phyloP scores from a whole-genome alignment of 2,797 vertebrate genomes.

The Malurus splendens region DNA sequence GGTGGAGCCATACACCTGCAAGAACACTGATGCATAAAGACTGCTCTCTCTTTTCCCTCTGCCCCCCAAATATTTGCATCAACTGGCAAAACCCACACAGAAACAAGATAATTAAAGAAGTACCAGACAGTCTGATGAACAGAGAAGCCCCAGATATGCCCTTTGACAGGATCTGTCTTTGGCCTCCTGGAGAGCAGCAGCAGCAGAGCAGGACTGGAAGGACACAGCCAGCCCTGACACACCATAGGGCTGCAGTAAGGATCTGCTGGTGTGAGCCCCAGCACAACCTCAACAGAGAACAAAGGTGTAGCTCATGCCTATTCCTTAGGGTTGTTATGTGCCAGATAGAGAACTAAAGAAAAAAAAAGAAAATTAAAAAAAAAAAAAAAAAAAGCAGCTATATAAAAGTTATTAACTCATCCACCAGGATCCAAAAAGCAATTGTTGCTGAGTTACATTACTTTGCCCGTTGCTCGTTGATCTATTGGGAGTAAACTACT shows the following conservation, averaged over 20 bases:
- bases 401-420: not conserved
- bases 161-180: not conserved
- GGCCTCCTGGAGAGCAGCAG: not conserved
- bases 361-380: not conserved
- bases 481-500: not conserved
- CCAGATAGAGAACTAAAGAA: not conserved
- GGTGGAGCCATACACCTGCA: not conserved
- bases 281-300: not conserved
- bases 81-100: not conserved
- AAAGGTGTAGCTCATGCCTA: not conserved
- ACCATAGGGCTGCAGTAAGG: not conserved
- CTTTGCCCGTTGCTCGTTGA: not conserved
- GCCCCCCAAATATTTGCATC: not conserved
- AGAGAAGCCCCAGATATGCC: not conserved
- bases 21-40: not conserved
- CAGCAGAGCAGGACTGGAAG: not conserved
- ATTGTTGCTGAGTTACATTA: not conserved
- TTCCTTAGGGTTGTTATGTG: not conserved
- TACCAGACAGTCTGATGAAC: not conserved
- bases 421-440: not conserved
- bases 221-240: not conserved
- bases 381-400: rapidly evolving
- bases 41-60: not conserved
- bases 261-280: not conserved
- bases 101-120: not conserved